Conservation (phyloP, 2,797 vertebrate species). For the Parambassis ranga region DNA sequence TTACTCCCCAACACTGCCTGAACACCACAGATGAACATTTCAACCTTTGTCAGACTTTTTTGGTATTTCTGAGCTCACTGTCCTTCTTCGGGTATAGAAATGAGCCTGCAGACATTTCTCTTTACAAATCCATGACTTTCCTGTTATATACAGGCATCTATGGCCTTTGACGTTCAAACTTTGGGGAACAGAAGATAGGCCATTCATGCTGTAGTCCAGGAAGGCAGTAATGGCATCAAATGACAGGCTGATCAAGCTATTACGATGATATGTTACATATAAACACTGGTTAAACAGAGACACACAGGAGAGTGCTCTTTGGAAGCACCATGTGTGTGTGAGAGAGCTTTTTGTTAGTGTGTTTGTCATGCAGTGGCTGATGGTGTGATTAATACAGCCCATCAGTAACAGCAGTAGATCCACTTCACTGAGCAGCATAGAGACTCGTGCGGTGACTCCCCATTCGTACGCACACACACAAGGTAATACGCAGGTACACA, state of each 20-base stretch:
- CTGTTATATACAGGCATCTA: neutral
- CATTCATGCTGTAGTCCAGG: neutral
- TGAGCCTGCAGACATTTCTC: neutral
- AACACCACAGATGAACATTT: too few species aligned
- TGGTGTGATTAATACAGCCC: constrained; percentile 69
- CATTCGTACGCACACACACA: constrained; percentile 11
- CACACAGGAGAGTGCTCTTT: neutral
- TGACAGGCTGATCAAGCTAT: constrained; percentile 16
- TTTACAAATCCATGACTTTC: neutral
- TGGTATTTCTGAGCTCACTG: too few species aligned
- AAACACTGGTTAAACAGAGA: constrained; percentile 3
- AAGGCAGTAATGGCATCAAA: neutral
- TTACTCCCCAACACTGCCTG: too few species aligned
- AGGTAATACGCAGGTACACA: neutral
- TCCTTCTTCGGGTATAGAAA: too few species aligned
- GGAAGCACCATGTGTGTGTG: neutral
- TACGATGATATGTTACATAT: constrained; percentile 1
- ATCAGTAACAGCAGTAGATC: constrained; percentile 54
- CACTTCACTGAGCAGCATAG: constrained; percentile 32
- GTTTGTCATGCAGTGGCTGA: constrained; percentile 35
- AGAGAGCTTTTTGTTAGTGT: constrained; percentile 8
- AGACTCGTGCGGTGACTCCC: constrained; percentile 38
- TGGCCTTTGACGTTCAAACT: neutral
- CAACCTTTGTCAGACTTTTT: too few species aligned
- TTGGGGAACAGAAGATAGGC: neutral